Evolutionary conservation across 2,113 vertebrate species (phyloP), one percentile per base, ranked within the genome.

Genomic region (Columba janthina): DNA sequence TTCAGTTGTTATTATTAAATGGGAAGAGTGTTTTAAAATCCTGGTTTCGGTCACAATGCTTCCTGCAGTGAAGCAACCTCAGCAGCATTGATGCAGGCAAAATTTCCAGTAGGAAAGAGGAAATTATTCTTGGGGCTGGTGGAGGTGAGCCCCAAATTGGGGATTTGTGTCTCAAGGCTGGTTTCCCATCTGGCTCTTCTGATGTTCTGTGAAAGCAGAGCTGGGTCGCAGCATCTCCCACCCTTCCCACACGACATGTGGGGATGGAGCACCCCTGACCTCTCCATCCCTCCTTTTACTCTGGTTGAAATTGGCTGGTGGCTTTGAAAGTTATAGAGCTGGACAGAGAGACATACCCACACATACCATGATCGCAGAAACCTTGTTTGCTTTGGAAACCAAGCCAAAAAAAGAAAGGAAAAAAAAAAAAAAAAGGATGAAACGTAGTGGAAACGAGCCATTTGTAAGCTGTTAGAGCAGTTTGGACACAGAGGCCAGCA

Each of bases 241-340:
- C 22, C n/a, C 57, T 81, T 84, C 29, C 15, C 26, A 24, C 9
- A 17, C 34, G 50, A 56, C 21, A 21, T 0, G 0, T 9, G 3
- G 46, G 54, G 46, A 78, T 1, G 3, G 48, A 71, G 14, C 28
- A 64, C 7, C 51, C 26, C 44, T 46, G 51, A 74, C 16, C 32
- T 67, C 67, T 77, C 38, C 42, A 62, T 26, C 56, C 19, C 20
- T 80, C 12, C 4, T 1, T 1, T n/a, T 42, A 38, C 14, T 84
- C 26, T 2, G 1, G 8, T 0, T 85, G 53, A 66, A 81, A 81
- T 11, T 67, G 51, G 56, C 73, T 64, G 72, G 42, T 86, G 82
- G 75, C 31, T 88, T 70, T 8, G 1, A 21, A 61, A 76, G 58
- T 38, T 34, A 14, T 2, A 38, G 56, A 48, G 56, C 51, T 77